These are phyloP conservation scores for Eupithecia vulgata DNA, from an alignment of 2,888 invertebrate species.

Conservation along the genomic window DNA sequence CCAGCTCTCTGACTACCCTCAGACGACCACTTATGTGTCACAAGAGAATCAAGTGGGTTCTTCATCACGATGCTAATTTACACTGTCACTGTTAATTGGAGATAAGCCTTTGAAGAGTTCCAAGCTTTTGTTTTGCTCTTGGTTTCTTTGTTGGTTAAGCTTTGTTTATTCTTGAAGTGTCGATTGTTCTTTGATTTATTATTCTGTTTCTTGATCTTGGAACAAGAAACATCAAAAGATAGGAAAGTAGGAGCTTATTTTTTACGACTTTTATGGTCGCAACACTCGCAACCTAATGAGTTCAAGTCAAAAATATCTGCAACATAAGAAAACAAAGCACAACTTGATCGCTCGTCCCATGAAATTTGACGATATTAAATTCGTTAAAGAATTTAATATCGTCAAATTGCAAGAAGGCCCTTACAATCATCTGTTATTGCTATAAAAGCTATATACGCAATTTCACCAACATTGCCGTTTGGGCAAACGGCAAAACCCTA, in stretches of 20 bases:
- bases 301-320: neutral
- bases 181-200: constrained; percentile 30
- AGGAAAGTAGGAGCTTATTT: constrained; percentile 1
- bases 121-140: constrained; percentile 29
- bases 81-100: constrained; percentile 55
- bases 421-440: neutral
- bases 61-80: constrained; percentile 66
- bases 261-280: neutral
- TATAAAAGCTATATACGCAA: neutral
- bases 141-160: constrained; percentile 23
- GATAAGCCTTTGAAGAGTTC: constrained; percentile 48
- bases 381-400: neutral
- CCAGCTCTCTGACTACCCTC: constrained; percentile 26
- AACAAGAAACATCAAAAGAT: constrained; percentile 11
- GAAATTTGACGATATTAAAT: neutral
- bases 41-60: constrained; percentile 53
- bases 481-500: constrained; percentile 1
- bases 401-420: neutral
- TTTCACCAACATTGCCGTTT: constrained; percentile 1
- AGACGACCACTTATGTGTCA: constrained; percentile 57
- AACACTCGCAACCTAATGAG: neutral
- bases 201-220: neutral
- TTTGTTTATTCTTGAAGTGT: constrained; percentile 28
- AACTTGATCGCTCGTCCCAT: neutral
- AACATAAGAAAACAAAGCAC: neutral